phyloP scores from a whole-genome alignment of 2,113 vertebrate genomes.

The Halichoerus grypus region DNA sequence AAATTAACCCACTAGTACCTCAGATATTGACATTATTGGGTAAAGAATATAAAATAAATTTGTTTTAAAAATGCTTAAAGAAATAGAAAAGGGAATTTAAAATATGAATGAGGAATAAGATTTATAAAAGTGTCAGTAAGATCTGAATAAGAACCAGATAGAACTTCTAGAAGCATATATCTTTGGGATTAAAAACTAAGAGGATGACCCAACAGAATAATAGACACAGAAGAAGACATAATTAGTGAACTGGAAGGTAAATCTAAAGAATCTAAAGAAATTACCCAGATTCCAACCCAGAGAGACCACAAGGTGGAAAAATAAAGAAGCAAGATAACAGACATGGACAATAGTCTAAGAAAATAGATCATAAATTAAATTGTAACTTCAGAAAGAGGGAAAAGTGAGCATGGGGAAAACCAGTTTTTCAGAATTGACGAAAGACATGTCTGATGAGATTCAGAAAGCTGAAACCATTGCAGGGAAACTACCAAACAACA shows the following conservation, averaged over 20 bases:
- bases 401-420: background rate
- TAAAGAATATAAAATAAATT: constrained; percentile 25
- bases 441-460: background rate
- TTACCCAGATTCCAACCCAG: background rate
- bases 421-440: background rate
- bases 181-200: background rate
- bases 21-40: background rate
- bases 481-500: background rate
- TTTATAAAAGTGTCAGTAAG: background rate
- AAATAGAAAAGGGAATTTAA: background rate
- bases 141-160: background rate
- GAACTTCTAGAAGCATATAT: background rate
- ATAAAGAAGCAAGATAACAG: background rate
- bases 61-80: background rate
- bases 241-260: background rate
- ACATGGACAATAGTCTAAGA: background rate
- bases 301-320: background rate
- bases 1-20: background rate
- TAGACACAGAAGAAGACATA: background rate
- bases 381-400: background rate
- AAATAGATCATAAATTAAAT: background rate
- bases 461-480: background rate
- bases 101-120: background rate
- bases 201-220: background rate
- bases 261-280: background rate